Evolutionary conservation across 2,888 invertebrate species (phyloP).

Genomic region (Parelbella ahira): DNA sequence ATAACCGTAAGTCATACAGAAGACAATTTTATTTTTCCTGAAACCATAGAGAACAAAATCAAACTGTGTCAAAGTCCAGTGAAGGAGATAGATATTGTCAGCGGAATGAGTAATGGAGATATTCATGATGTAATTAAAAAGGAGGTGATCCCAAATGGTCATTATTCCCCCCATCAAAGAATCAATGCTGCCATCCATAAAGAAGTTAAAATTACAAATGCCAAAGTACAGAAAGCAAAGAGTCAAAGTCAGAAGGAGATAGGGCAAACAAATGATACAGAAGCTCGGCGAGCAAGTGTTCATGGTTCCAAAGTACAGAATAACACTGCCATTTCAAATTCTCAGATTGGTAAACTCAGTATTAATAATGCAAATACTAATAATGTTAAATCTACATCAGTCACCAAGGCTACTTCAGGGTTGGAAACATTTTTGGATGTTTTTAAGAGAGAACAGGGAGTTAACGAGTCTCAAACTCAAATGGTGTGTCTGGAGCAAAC

Average conservation of each 20-base stretch:
- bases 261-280: constrained; percentile 42
- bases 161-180: constrained; percentile 44
- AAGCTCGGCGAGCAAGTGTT: constrained; percentile 43
- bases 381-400: constrained; percentile 40
- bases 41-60: constrained; percentile 53
- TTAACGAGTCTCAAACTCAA: constrained; percentile 30
- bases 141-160: constrained; percentile 58
- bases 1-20: constrained; percentile 75
- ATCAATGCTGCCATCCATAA: constrained; percentile 33
- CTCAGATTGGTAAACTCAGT: constrained; percentile 54
- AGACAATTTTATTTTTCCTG: constrained; percentile 62
- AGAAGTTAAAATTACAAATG: constrained; percentile 50
- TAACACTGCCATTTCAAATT: constrained; percentile 34
- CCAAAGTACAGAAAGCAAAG: constrained; percentile 62
- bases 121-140: constrained; percentile 48
- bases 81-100: constrained; percentile 54
- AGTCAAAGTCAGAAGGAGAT: constrained; percentile 44
- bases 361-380: constrained; percentile 60
- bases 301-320: constrained; percentile 49
- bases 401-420: constrained; percentile 37
- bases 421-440: constrained; percentile 72
- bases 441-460: constrained; percentile 69
- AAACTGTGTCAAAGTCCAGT: constrained; percentile 55
- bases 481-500: constrained; percentile 49
- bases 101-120: constrained; percentile 57